Evolutionary conservation across 2,797 vertebrate species (phyloP).

Genomic region (Microctenopoma steveboyesi): DNA sequence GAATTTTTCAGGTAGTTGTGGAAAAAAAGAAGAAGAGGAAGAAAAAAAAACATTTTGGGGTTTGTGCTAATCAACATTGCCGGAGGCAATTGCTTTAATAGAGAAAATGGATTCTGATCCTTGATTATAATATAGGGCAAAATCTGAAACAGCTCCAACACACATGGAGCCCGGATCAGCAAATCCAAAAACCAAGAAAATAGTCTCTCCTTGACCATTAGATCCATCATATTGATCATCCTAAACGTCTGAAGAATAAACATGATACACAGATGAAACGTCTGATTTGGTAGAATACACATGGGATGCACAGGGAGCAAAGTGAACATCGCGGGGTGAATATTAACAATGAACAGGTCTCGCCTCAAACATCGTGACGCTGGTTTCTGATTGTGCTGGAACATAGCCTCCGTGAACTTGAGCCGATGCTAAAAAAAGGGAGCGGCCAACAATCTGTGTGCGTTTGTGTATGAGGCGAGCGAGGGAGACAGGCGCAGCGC

Average conservation of each 20-base stretch:
- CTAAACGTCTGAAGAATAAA: conserved; percentile 43
- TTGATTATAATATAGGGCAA: conserved; percentile 84
- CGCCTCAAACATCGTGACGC: conserved; percentile 27
- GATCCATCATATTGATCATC: conserved; percentile 31
- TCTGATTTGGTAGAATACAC: conserved; percentile 28
- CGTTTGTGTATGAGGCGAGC: conserved; percentile 38
- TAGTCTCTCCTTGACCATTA: conserved; percentile 47
- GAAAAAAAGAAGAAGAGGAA: conserved; percentile 29
- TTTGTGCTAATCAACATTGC: conserved; percentile 83
- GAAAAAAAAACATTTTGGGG: conserved; percentile 76
- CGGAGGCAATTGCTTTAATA: conserved; percentile 87
- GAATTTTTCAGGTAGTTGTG: conserved; percentile 88
- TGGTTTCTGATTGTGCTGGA: conserved; percentile 21
- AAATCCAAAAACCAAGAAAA: conserved; percentile 27
- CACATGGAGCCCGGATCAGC: conserved; percentile 48
- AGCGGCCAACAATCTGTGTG: conserved; percentile 41
- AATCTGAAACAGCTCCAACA: conserved; percentile 71
- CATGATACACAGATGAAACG: conserved; percentile 33
- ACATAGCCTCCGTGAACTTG: conserved; percentile 43
- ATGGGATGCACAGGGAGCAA: conserved; percentile 12
- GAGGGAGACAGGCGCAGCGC: conserved; percentile 35
- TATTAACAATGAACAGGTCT: conserved; percentile 39
- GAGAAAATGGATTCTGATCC: conserved; percentile 88
- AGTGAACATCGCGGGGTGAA: conserved; percentile 18
- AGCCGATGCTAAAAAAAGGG: conserved; percentile 46